These are phyloP conservation scores for Lasius fuliginosus DNA, from an alignment of 2,888 invertebrate genomes.

Conservation along the genomic window DNA sequence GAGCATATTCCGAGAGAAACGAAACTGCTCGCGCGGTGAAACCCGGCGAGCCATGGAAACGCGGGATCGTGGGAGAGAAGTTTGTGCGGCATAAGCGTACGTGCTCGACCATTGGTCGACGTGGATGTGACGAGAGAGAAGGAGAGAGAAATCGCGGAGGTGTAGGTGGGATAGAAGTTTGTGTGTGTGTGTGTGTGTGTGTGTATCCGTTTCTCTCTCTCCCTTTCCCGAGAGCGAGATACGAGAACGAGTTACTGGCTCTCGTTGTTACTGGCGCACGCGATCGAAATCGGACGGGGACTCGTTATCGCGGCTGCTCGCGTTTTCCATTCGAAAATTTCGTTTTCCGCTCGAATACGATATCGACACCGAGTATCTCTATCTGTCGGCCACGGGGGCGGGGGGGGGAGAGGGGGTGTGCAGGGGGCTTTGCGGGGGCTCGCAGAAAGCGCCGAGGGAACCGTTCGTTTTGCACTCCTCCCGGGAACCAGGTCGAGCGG, in stretches of 20 bases:
- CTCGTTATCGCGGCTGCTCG: conserved; percentile 68
- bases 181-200: neutral
- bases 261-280: conserved; percentile 55
- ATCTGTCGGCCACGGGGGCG: conserved; percentile 31
- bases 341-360: conserved; percentile 68
- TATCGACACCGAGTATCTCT: conserved; percentile 60
- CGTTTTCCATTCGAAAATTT: conserved; percentile 70
- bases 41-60: conserved; percentile 50
- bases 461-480: conserved; percentile 19
- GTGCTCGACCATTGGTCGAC: conserved; percentile 54
- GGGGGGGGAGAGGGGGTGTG: neutral
- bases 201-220: neutral
- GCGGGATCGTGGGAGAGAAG: conserved; percentile 49
- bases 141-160: conserved; percentile 14
- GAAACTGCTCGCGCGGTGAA: conserved; percentile 53
- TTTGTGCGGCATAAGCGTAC: conserved; percentile 41
- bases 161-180: conserved; percentile 40
- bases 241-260: conserved; percentile 73
- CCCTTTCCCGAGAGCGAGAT: conserved; percentile 69
- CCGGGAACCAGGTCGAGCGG: conserved; percentile 49
- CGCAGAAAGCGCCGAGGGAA: conserved; percentile 35
- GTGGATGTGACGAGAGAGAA: conserved; percentile 36
- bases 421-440: conserved; percentile 19
- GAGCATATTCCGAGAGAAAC: conserved; percentile 29
- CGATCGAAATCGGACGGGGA: conserved; percentile 68